Base-by-base conservation (phyloP, 1,140 invertebrate species). In the Pseudoatta argentina region DNA sequence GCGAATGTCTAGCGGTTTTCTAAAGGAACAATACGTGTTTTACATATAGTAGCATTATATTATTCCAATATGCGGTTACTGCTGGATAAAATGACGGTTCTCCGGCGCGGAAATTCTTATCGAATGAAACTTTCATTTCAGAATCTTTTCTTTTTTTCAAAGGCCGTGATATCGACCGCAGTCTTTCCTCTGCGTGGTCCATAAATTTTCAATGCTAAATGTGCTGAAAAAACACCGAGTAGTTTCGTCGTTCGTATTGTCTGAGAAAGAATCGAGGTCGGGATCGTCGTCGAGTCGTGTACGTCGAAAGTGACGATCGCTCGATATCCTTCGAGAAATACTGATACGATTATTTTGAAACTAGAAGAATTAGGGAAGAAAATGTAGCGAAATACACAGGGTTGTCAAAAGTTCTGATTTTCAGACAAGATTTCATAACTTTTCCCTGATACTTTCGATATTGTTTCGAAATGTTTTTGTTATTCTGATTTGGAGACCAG, bases 171-270 rank as follows among this genome's bases (percentile, higher is more conserved):
- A 75, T 61, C 66, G 86, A 87, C 18, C 24, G 24, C 63, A 39
- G 12, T 16, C 39, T 48, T 61, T 82, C 57, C 39, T 61, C 24
- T n/a, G 48, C 30, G 4, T 61, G 69, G 55, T 69, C 78, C 55
- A 88, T 88, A 88, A 88, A 88, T 88, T 88, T 88, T 77, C 79
- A 71, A 88, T 57, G 39, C 59, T 75, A 4, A 48, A 48, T 48
- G 57, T 59, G 66, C 51, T 61, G 10, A 24, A 87, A 88, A 88
- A 87, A 75, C 55, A 81, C 12, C 34, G 34, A 21, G 18, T 39
- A 48, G 30, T 14, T 53, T 53, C 27, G 24, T 85, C 16, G 55
- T 73, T 24, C 16, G 72, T 55, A 89, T 85, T 89, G 87, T 87
- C 73, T 88, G 51, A 63, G 48, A 88, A 85, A 63, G 53, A 88